Evolutionary conservation across 2,113 vertebrate species (phyloP), one percentile per base, ranked within the genome.

Genomic region (Scomber japonicus): DNA sequence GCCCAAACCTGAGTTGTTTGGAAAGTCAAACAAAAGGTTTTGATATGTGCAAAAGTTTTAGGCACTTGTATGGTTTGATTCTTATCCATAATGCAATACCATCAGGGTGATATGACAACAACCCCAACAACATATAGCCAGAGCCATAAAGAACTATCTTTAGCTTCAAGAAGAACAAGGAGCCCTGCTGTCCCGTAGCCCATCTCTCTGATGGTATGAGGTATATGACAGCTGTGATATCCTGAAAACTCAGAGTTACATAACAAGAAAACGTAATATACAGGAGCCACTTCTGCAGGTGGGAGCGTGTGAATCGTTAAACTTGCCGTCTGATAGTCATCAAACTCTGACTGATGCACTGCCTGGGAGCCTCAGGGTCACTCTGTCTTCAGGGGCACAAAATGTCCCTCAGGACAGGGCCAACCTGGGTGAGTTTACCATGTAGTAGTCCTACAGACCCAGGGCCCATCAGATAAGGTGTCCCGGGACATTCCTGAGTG

Each of bases 401-500:
- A 85, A 19, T 50, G 71, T 75, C 64, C 78, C 89, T 65, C 30
- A 53, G 62, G 44, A 51, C 60, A 68, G 13, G 74, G 68, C 68
- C 80, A 49, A 60, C 77, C 30, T 10, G 27, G 70, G 86, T 81
- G 89, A 75, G 77, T 88, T 85, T 83, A 82, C 84, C 55, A 46
- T 45, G 64, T 16, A 74, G 49, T 59, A 71, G n/a, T 40, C 10
- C 63, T 13, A 24, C 60, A 70, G 61, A 80, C 64, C 48, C 71
- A 44, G 3, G 46, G 83, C 81, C 88, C 79, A 92, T 93, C 93
- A 92, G 93, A 94, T 94, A 92, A 86, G 78, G 71, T 65, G 84
- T 84, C 56, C 64, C 54, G 77, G 86, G 80, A 89, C 92, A 93
- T 94, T 94, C 89, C 91, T 83, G 71, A 90, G 77, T 72, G 71